Evolutionary conservation across 2,797 vertebrate genomes (phyloP).

Genomic region (Peromyscus aztecus): DNA sequence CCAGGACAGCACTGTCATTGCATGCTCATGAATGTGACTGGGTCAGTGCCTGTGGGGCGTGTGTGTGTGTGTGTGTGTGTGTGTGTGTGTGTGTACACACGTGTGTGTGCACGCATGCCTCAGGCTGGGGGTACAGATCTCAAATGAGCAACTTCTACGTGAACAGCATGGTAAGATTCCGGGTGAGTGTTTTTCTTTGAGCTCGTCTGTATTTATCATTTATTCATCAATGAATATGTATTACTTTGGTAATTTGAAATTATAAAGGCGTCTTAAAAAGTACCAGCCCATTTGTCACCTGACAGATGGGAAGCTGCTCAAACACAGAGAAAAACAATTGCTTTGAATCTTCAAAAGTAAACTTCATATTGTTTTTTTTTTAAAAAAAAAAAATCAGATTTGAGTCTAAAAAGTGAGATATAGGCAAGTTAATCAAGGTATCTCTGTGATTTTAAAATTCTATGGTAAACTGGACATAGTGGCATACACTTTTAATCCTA

Average conservation of each 20-base stretch:
- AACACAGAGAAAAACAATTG: conserved; percentile 72
- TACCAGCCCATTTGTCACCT: conserved; percentile 73
- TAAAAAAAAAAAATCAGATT: background rate
- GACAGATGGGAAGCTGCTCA: conserved; percentile 74
- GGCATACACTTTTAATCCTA: background rate
- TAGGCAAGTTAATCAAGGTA: conserved; percentile 33
- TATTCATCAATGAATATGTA: conserved; percentile 79
- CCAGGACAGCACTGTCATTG: background rate
- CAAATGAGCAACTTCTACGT: conserved; percentile 60
- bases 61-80: accelerated
- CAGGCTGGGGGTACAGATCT: background rate
- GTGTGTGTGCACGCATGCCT: too few relatives aligned
- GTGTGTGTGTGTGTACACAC: background rate
- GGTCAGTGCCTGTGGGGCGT: background rate
- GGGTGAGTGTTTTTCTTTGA: conserved; percentile 58
- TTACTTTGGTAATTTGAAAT: conserved; percentile 76
- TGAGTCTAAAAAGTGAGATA: conserved; percentile 34
- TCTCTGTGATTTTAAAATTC: background rate
- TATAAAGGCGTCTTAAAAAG: conserved; percentile 71
- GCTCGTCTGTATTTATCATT: conserved; percentile 58
- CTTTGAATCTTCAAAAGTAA: conserved; percentile 65
- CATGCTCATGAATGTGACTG: background rate
- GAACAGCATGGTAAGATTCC: conserved; percentile 13
- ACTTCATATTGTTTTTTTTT: conserved; percentile 50
- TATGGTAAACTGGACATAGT: background rate